Base-by-base conservation (phyloP, 2,797 vertebrate species). In the Bovichtus diacanthus region DNA sequence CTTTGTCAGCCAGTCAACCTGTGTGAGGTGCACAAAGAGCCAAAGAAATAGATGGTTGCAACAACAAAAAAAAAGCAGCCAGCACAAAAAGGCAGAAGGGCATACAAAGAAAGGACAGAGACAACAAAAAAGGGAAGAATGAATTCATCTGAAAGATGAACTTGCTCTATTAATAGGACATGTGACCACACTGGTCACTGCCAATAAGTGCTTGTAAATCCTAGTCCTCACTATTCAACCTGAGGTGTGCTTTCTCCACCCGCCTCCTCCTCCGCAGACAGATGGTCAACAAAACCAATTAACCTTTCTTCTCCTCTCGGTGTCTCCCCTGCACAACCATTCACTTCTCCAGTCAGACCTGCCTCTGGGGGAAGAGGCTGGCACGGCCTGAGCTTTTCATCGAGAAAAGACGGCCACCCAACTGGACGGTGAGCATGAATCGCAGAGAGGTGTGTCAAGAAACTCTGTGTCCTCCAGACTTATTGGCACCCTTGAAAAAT, bases 201-300 rank as follows among this genome's bases (percentile, higher is more conserved):
- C 78, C 86, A 90, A 94, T 76, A 89, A 93, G 92, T 75, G 87
- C 76, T 91, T 86, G 90, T 91, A 92, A 94, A 92, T 94, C 85
- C 90, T 81, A 84, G 85, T 94, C 92, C 89, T 94, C 90, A 86
- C 70, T 56, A 50, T 84, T 81, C 78, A 84, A 47, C 67, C 60
- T 62, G 70, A 70, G 70, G 67, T 71, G 75, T 60, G 41, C 51
- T 25, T 36, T 83, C 71, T 65, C 74, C 41, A 21, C 61, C 69
- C 61, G 13, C 88, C 90, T 90, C 82, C 78, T 74, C 82, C 84
- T 87, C 86, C 58, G 80, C 78, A 93, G 95, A 94, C 95, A 97
- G 96, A 96, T 95, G 95, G 96, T 95, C 95, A 94, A 93, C 85
- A 78, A 93, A 97, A 95, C 92, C 93, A 95, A 95, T 96, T 97